Evolutionary conservation across 2,797 vertebrate genomes (phyloP).

Genomic region (Myotis daubentonii): DNA sequence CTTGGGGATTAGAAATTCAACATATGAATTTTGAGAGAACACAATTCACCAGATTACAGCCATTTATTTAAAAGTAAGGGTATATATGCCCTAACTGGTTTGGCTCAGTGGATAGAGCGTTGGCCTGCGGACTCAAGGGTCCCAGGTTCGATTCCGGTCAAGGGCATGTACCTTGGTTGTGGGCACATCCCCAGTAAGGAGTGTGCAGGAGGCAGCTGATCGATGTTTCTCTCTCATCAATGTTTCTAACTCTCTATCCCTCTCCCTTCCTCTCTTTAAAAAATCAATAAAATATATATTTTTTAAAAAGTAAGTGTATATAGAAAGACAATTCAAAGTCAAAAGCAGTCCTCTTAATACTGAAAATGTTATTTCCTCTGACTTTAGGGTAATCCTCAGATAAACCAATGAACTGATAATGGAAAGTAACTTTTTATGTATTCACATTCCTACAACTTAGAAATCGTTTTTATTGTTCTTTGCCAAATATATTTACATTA

Average conservation of each 20-base stretch:
- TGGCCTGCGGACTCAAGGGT: no score
- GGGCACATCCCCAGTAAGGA: no score
- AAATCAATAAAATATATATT: no score
- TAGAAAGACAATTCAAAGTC: not conserved
- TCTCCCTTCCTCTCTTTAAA: no score
- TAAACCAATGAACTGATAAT: constrained; percentile 7
- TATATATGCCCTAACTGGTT: not conserved
- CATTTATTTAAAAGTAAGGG: constrained; percentile 38
- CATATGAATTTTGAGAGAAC: not conserved
- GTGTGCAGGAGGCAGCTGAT: no score
- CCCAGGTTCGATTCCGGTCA: no score
- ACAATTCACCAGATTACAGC: not conserved
- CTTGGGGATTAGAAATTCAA: not conserved
- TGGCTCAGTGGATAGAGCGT: no score
- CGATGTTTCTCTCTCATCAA: no score
- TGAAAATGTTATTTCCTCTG: constrained; percentile 42
- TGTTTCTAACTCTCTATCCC: no score
- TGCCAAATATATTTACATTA: constrained; percentile 22
- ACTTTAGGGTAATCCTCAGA: not conserved
- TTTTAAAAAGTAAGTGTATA: not conserved
- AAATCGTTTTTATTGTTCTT: constrained; percentile 35
- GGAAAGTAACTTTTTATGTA: not conserved
- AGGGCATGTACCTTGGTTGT: no score
- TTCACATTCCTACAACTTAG: constrained; percentile 28
- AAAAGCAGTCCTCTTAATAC: not conserved